Conservation (phyloP, 2,888 invertebrate genomes). For the Caenorhabditis sp. region DNA sequence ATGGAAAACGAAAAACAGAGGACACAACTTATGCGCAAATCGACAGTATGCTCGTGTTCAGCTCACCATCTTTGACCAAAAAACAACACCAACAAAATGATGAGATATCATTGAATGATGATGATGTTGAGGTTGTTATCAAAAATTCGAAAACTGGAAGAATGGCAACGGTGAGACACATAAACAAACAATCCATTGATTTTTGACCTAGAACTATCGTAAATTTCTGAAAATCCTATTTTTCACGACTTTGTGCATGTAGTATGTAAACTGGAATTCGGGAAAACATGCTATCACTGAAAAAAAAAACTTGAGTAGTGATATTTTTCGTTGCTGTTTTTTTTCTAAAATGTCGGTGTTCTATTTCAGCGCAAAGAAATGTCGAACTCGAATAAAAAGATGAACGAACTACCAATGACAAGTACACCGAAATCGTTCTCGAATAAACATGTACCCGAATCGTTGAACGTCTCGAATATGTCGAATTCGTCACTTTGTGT, state of each 20-base stretch:
- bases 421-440: slow-evolving; percentile 3
- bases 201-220: no score
- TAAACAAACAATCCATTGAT: no score
- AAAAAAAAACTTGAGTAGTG: no score
- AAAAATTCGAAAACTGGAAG: not conserved
- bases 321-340: no score
- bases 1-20: not conserved
- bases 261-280: no score
- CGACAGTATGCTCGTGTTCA: slow-evolving; percentile 1
- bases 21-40: not conserved
- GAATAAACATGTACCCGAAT: not conserved
- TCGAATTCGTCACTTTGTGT: not conserved
- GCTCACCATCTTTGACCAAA: not conserved
- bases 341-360: no score
- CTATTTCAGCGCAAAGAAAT: not conserved
- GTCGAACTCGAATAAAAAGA: not conserved
- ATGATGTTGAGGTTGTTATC: not conserved
- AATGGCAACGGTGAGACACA: not conserved
- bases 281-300: no score
- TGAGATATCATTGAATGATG: not conserved
- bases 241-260: no score
- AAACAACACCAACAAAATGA: not conserved
- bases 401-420: not conserved
- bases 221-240: no score
- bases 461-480: not conserved